These are phyloP conservation scores for Hydriomena furcata DNA, from an alignment of 2,888 invertebrate genomes.

Conservation along the genomic window DNA sequence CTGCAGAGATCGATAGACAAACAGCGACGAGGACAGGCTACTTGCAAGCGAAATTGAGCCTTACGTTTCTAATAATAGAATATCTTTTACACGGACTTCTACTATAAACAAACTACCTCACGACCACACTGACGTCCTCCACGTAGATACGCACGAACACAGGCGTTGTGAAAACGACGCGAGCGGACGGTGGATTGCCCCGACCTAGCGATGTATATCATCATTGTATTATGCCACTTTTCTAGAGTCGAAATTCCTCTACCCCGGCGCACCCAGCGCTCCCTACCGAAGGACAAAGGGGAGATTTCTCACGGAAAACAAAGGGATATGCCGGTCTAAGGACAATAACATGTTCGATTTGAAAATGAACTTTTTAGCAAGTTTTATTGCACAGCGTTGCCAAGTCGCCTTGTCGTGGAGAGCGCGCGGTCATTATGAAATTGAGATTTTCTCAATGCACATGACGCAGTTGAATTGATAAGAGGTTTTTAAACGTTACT, in stretches of 20 bases:
- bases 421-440: slow-evolving; percentile 70
- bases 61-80: slow-evolving; percentile 61
- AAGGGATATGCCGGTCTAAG: slow-evolving; percentile 73
- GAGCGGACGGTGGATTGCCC: slow-evolving; percentile 65
- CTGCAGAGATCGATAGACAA: slow-evolving; percentile 85
- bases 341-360: slow-evolving; percentile 61
- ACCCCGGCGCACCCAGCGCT: slow-evolving; percentile 72
- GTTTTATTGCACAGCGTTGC: slow-evolving; percentile 62
- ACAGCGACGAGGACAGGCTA: slow-evolving; percentile 81
- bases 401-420: slow-evolving; percentile 62
- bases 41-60: slow-evolving; percentile 73
- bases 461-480: slow-evolving; percentile 51
- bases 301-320: slow-evolving; percentile 77
- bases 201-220: slow-evolving; percentile 72
- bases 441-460: slow-evolving; percentile 56
- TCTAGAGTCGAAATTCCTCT: slow-evolving; percentile 81
- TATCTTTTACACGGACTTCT: slow-evolving; percentile 61
- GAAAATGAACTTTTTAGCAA: slow-evolving; percentile 56
- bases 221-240: slow-evolving; percentile 75
- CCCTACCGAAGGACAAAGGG: slow-evolving; percentile 78
- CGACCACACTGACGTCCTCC: slow-evolving; percentile 70
- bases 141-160: slow-evolving; percentile 70
- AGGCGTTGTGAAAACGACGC: slow-evolving; percentile 71
- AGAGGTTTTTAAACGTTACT: slow-evolving; percentile 47
- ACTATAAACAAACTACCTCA: slow-evolving; percentile 85